Conservation (phyloP, 2,888 invertebrate species). For the Tridacna gigas region DNA sequence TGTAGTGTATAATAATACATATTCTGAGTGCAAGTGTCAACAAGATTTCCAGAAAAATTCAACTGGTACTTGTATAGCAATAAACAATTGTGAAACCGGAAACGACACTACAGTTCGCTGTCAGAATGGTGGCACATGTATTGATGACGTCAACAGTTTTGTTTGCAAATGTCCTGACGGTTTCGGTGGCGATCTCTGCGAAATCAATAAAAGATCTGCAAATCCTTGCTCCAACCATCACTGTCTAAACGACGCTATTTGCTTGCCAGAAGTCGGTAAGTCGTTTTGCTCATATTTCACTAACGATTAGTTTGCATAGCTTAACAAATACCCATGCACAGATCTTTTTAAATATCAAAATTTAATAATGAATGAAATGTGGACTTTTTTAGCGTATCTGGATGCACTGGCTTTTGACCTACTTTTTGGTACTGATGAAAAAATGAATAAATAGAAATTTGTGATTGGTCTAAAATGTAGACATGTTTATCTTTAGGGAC, state of each 20-base stretch:
- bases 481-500: no score
- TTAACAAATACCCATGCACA: no score
- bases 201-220: slow-evolving; percentile 40
- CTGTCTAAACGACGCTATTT: slow-evolving; percentile 65
- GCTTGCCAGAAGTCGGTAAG: slow-evolving; percentile 47
- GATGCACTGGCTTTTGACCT: no score
- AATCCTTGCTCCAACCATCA: slow-evolving; percentile 58
- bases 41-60: slow-evolving; percentile 61
- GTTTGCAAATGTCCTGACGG: slow-evolving; percentile 64
- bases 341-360: no score
- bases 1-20: slow-evolving; percentile 47
- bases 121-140: slow-evolving; percentile 32
- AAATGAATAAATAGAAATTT: no score
- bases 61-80: slow-evolving; percentile 60
- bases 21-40: slow-evolving; percentile 66
- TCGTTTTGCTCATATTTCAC: background rate
- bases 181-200: slow-evolving; percentile 67
- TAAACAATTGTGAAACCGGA: slow-evolving; percentile 61
- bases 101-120: slow-evolving; percentile 45
- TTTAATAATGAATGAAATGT: no score
- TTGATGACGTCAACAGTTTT: slow-evolving; percentile 64
- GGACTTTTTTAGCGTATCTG: no score
- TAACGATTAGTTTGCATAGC: no score
- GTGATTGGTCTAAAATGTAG: no score
- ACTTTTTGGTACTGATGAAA: no score